phyloP scores from a whole-genome alignment of 2,797 vertebrate genomes.

The Passerculus sandwichensis region DNA sequence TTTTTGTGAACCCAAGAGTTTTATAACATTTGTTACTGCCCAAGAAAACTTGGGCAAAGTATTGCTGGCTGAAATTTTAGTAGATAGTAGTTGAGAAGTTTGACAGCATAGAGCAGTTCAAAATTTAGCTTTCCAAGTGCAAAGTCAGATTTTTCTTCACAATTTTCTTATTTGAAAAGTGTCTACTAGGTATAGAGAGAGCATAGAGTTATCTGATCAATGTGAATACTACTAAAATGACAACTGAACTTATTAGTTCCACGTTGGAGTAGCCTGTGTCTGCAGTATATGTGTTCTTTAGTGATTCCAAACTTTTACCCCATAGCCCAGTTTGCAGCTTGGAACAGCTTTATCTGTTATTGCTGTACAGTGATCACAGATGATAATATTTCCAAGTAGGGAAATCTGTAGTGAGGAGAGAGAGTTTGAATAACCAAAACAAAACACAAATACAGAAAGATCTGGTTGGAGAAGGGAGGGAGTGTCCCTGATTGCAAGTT shows the following conservation, averaged over 20 bases:
- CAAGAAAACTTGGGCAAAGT: background rate
- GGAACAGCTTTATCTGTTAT: conserved; percentile 23
- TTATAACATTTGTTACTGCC: background rate
- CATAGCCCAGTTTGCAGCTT: background rate
- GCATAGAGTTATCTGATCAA: background rate
- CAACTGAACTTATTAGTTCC: background rate
- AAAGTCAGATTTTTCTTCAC: background rate
- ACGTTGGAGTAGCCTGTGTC: background rate
- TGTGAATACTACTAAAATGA: background rate
- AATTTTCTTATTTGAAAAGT: background rate
- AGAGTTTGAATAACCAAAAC: conserved; percentile 16
- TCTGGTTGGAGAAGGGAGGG: background rate
- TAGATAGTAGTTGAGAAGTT: background rate
- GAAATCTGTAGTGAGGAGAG: conserved; percentile 42
- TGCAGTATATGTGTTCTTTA: background rate
- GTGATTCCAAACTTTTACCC: background rate
- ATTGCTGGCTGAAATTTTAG: background rate
- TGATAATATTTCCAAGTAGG: conserved; percentile 49
- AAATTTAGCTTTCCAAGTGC: background rate
- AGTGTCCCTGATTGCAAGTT: background rate
- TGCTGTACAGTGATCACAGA: background rate
- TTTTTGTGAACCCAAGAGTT: background rate
- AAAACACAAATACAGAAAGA: conserved; percentile 21
- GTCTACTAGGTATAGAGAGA: background rate
- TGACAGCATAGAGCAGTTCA: background rate